Conservation (phyloP, 2,113 vertebrate genomes). For the Dendrocopos noguchii region DNA sequence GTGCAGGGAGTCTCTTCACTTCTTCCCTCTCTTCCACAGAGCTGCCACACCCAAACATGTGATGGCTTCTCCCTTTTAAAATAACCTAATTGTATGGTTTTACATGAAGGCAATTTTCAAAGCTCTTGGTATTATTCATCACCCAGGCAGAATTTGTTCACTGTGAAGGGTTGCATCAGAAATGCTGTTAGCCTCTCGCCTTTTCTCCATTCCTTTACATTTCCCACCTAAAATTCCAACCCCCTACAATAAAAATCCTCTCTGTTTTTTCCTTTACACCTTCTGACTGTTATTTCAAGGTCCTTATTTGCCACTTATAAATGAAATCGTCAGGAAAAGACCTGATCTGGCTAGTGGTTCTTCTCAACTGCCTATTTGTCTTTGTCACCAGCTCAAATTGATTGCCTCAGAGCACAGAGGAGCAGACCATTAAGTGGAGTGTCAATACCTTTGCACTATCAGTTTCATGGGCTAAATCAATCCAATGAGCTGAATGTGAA, state of each 20-base stretch:
- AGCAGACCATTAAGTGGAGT: slow-evolving; percentile 45
- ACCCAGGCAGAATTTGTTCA: background rate
- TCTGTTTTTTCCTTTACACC: background rate
- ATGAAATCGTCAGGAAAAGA: slow-evolving; percentile 12
- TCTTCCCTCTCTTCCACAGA: background rate
- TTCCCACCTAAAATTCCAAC: background rate
- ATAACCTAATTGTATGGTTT: background rate
- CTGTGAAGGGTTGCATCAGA: background rate
- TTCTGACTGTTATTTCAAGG: background rate
- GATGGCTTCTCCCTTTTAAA: background rate
- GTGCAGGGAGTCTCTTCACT: background rate
- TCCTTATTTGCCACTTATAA: slow-evolving; percentile 1
- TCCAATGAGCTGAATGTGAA: slow-evolving; percentile 6
- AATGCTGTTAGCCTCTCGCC: background rate
- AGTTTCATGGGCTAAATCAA: slow-evolving; percentile 33
- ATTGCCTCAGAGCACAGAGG: background rate
- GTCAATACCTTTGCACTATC: slow-evolving; percentile 31
- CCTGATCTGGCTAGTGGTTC: background rate
- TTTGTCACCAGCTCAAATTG: slow-evolving; percentile 31
- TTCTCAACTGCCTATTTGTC: slow-evolving; percentile 19
- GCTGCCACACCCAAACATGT: background rate
- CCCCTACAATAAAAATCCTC: background rate
- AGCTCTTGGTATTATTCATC: background rate
- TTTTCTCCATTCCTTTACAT: background rate
- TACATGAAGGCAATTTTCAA: background rate